Evolutionary conservation across 2,888 invertebrate species (phyloP).

Genomic region (Ptilodon capucinus): DNA sequence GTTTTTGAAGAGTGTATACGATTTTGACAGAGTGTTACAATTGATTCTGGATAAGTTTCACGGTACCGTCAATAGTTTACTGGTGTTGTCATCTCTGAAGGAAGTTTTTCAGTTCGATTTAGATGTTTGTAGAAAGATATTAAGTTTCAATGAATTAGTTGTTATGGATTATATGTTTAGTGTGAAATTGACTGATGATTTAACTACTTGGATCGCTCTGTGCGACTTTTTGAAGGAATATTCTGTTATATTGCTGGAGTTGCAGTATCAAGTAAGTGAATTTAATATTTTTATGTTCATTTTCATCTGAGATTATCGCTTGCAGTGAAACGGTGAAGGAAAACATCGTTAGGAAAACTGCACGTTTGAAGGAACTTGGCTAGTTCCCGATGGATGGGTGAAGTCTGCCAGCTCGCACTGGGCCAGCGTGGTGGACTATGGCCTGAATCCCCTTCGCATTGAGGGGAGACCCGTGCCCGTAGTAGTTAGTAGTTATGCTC

Average conservation of each 20-base stretch:
- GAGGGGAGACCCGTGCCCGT: too few species aligned
- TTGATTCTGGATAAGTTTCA: conserved; percentile 7
- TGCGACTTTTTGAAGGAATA: conserved; percentile 44
- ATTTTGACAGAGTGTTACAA: conserved; percentile 11
- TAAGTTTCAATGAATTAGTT: conserved; percentile 14
- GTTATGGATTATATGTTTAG: conserved; percentile 21
- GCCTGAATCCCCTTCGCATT: too few species aligned
- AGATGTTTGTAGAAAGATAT: conserved; percentile 17
- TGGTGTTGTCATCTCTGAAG: conserved; percentile 22
- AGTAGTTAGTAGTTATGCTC: too few species aligned
- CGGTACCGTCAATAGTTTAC: conserved; percentile 12
- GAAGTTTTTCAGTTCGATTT: conserved; percentile 18
- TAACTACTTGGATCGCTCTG: conserved; percentile 21
- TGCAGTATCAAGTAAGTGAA: conserved; percentile 44
- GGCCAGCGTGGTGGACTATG: too few species aligned
- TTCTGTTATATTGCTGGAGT: conserved; percentile 32
- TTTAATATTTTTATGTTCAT: too few species aligned
- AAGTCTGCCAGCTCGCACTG: too few species aligned
- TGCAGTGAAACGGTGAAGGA: too few species aligned
- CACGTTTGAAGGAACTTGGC: too few species aligned
- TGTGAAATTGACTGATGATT: conserved; percentile 6
- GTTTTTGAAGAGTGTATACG: conserved; percentile 24
- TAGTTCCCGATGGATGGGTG: too few species aligned
- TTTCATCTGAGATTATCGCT: too few species aligned
- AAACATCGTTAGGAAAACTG: too few species aligned